phyloP scores from a whole-genome alignment of 2,797 vertebrate genomes.

The Mus minutoides region DNA sequence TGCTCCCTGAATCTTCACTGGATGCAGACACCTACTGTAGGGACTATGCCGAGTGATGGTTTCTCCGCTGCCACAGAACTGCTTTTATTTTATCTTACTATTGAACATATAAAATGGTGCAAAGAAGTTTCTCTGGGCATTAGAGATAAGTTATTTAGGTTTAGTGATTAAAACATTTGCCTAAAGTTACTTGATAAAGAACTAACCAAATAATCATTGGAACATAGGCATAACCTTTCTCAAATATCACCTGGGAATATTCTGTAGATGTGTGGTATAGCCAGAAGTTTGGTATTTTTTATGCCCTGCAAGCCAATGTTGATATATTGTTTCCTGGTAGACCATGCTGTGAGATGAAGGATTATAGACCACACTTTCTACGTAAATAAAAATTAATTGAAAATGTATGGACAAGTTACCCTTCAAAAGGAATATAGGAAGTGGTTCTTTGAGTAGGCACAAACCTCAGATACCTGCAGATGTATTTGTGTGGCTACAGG shows the following conservation, averaged over 20 bases:
- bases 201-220: neutral
- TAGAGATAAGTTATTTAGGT: neutral
- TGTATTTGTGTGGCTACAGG: neutral
- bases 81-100: constrained; percentile 6
- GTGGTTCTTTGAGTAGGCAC: neutral
- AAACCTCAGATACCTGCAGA: neutral
- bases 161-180: constrained; percentile 10
- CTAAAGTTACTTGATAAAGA: constrained; percentile 18
- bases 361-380: neutral
- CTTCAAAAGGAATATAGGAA: constrained; percentile 27
- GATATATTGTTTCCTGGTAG: neutral
- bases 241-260: neutral
- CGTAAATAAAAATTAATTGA: constrained; percentile 24
- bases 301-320: neutral
- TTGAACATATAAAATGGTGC: neutral
- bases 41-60: neutral
- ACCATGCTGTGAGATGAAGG: neutral
- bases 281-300: neutral
- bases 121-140: neutral
- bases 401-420: neutral
- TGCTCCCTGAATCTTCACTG: neutral
- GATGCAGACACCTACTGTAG: neutral
- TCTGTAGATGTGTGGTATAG: neutral
- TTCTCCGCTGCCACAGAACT: neutral
- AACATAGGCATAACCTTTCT: neutral